phyloP scores from a whole-genome alignment of 2,888 invertebrate species.

The Tanypteryx hageni region DNA sequence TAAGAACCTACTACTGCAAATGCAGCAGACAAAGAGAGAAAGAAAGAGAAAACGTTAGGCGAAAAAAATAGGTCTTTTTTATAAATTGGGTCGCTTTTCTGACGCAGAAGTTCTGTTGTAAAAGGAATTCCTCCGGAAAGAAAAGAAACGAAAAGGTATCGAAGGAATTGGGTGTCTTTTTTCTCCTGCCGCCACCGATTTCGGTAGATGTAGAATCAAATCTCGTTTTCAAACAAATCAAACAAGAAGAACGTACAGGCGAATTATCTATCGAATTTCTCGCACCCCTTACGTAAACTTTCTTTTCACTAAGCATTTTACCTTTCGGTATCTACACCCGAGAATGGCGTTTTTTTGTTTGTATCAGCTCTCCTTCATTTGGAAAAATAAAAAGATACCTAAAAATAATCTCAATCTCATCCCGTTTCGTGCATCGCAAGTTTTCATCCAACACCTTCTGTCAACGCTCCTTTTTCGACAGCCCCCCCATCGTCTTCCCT shows the following conservation, averaged over 20 bases:
- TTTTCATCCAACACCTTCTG: conserved; percentile 17
- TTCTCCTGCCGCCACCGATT: too few species aligned
- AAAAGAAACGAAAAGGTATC: neutral
- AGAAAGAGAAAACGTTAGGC: neutral
- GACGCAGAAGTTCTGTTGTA: neutral
- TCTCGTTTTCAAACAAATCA: too few species aligned
- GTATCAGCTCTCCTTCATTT: neutral
- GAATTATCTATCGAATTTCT: too few species aligned
- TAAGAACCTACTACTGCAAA: too few species aligned
- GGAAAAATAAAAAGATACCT: neutral
- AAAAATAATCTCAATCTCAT: neutral
- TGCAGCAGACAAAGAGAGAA: neutral
- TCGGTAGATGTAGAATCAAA: too few species aligned
- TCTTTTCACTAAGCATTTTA: too few species aligned
- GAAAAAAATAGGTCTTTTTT: conserved; percentile 20
- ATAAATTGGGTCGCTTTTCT: conserved; percentile 27
- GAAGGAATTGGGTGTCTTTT: too few species aligned
- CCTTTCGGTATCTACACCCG: neutral
- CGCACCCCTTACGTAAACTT: too few species aligned
- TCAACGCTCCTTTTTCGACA: conserved; percentile 36
- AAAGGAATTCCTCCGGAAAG: conserved; percentile 14
- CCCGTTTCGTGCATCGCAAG: neutral
- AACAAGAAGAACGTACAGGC: too few species aligned
- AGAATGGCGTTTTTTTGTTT: neutral
- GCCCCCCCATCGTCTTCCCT: neutral